Evolutionary conservation across 2,113 vertebrate species (phyloP).

Genomic region (Callorhinus ursinus): DNA sequence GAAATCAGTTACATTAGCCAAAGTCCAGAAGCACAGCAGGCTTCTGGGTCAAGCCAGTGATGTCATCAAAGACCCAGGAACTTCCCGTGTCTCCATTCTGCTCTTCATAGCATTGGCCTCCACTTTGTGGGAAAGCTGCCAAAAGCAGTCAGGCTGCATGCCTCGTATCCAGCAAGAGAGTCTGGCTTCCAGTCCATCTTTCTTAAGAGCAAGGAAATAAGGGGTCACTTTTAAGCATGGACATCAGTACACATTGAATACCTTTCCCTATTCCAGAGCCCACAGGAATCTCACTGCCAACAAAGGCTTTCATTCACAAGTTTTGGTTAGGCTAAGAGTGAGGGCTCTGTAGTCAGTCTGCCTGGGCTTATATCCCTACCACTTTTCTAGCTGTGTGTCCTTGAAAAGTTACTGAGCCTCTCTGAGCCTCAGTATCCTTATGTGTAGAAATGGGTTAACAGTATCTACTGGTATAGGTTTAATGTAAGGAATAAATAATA

Average conservation of each 20-base stretch:
- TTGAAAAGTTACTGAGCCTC: neutral
- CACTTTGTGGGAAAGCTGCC: neutral
- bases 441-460: neutral
- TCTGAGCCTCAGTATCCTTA: neutral
- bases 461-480: neutral
- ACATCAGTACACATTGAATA: neutral
- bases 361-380: neutral
- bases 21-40: neutral
- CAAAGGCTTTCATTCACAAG: neutral
- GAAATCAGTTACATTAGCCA: neutral
- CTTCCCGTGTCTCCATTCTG: neutral
- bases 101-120: neutral
- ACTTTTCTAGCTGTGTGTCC: neutral
- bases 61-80: neutral
- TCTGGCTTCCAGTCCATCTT: neutral
- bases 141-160: neutral
- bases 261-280: neutral
- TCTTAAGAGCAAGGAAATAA: constrained; percentile 43
- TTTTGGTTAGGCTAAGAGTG: neutral
- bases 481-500: neutral
- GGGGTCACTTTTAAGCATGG: neutral
- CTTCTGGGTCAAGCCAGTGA: neutral
- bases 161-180: neutral
- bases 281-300: neutral
- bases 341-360: neutral